phyloP scores from a whole-genome alignment of 2,797 vertebrate species.

The Phylloscopus collybita region DNA sequence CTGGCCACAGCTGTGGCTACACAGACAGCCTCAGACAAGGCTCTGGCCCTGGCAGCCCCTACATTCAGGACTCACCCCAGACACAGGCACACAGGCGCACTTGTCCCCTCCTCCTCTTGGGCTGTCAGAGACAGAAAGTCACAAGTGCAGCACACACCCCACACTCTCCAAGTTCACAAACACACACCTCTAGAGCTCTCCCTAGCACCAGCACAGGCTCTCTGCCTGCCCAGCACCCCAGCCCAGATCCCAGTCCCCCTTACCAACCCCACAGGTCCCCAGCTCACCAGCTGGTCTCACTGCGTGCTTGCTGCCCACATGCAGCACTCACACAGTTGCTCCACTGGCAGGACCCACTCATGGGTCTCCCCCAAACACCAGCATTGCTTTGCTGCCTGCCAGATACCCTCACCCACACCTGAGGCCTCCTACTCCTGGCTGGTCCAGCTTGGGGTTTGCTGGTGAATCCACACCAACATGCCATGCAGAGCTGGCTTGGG shows the following conservation, averaged over 20 bases:
- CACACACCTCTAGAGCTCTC: fast-evolving
- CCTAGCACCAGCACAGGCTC: fast-evolving
- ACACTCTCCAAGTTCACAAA: not conserved
- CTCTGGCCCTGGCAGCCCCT: not conserved
- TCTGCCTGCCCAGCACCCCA: fast-evolving
- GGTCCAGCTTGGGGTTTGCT: not conserved
- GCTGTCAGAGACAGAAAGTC: not conserved
- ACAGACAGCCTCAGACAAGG: not conserved
- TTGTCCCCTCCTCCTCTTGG: not conserved
- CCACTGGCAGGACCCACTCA: fast-evolving
- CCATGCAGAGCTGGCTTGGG: fast-evolving
- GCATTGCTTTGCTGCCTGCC: fast-evolving
- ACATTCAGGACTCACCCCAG: not conserved
- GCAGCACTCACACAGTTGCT: not conserved
- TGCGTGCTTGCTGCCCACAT: fast-evolving
- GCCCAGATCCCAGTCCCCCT: fast-evolving
- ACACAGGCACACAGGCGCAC: not conserved
- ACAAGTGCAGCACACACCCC: not conserved
- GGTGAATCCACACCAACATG: not conserved
- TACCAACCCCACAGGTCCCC: fast-evolving
- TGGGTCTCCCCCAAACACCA: fast-evolving
- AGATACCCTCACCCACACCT: fast-evolving
- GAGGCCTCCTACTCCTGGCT: fast-evolving
- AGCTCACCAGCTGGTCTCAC: fast-evolving
- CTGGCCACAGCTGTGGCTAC: not conserved